phyloP scores from a whole-genome alignment of 2,113 vertebrate species.

The Psammodynastes pulverulentus region DNA sequence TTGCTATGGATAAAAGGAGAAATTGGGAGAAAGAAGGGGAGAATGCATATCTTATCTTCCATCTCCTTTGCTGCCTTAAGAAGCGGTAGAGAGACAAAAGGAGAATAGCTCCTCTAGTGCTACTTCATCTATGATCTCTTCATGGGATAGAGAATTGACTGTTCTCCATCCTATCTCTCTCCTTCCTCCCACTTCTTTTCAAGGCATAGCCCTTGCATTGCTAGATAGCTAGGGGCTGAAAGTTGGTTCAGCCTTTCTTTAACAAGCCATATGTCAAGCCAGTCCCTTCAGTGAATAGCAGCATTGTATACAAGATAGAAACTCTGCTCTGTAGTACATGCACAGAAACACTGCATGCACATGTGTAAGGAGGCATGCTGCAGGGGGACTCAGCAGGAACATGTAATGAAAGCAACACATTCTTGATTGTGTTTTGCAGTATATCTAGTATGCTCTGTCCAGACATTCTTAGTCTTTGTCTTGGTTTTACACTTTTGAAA shows the following conservation, averaged over 20 bases:
- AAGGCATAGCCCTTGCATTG: background rate
- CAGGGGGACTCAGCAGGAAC: background rate
- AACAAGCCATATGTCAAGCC: background rate
- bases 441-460: background rate
- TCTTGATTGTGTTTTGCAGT: background rate
- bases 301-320: background rate
- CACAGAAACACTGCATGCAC: background rate
- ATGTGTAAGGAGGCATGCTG: background rate
- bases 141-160: background rate
- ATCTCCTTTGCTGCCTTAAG: background rate
- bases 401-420: background rate
- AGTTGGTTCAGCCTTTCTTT: background rate
- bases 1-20: background rate
- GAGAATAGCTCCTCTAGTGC: background rate
- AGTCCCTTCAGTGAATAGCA: background rate
- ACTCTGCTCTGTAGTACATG: background rate
- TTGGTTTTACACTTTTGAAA: background rate
- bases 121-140: background rate
- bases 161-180: background rate
- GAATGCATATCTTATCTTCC: background rate
- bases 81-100: background rate
- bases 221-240: background rate
- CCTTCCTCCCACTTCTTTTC: background rate
- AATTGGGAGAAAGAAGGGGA: background rate
- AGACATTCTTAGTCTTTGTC: background rate